phyloP scores from a whole-genome alignment of 2,888 invertebrate genomes.

The Mylabris sibirica region DNA sequence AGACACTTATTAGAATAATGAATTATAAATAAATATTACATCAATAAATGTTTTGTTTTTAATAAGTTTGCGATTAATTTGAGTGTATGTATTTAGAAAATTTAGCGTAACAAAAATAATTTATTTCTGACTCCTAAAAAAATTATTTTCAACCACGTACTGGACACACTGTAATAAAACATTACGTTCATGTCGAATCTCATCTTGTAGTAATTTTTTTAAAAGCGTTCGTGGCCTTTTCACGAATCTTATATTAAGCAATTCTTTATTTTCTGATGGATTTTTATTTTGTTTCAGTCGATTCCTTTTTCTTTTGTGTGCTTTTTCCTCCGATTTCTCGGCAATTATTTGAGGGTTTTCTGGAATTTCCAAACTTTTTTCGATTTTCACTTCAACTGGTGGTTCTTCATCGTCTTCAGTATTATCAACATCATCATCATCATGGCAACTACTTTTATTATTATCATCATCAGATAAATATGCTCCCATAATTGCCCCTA shows the following conservation, averaged over 20 bases:
- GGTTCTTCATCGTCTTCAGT: conserved; percentile 60
- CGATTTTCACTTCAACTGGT: conserved; percentile 63
- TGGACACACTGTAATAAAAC: conserved; percentile 86
- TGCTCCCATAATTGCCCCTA: conserved; percentile 66
- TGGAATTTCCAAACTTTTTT: conserved; percentile 40
- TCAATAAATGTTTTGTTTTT: conserved; percentile 20
- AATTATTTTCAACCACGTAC: conserved; percentile 78
- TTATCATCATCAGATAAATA: conserved; percentile 66
- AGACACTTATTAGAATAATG: conserved; percentile 20
- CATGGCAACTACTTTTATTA: conserved; percentile 3
- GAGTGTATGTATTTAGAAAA: neutral
- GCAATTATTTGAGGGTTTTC: conserved; percentile 32
- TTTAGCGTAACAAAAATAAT: neutral
- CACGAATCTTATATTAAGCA: conserved; percentile 39
- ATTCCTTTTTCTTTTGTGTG: conserved; percentile 18
- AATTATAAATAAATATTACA: conserved; percentile 27
- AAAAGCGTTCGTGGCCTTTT: conserved; percentile 67
- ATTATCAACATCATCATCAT: conserved; percentile 15
- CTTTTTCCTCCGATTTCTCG: conserved; percentile 17
- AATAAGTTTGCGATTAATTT: neutral
- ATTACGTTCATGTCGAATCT: conserved; percentile 88
- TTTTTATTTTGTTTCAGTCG: conserved; percentile 35
- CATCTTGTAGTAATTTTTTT: conserved; percentile 75
- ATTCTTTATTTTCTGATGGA: conserved; percentile 20
- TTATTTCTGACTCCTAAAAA: conserved; percentile 45